Conservation (phyloP, 2,113 vertebrate species). For the Tauraco erythrolophus region DNA sequence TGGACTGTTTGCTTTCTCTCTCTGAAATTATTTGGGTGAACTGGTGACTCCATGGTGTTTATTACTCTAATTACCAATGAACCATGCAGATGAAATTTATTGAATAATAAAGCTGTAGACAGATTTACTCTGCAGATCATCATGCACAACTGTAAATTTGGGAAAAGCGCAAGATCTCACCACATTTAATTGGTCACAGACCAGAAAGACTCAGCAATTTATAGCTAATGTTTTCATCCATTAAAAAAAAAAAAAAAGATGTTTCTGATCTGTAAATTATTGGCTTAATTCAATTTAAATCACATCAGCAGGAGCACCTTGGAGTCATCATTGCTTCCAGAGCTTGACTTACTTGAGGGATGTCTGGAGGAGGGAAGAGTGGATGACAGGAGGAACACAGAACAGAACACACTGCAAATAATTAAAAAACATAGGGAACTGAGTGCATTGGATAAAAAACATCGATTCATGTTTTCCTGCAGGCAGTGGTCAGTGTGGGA, state of each 20-base stretch:
- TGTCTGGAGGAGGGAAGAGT: background rate
- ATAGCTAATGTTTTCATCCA: background rate
- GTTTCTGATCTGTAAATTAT: background rate
- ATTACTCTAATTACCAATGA: slow-evolving; percentile 30
- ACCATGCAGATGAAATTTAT: background rate
- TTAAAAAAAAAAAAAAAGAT: background rate
- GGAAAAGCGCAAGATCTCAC: background rate
- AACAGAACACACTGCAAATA: background rate
- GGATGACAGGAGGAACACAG: background rate
- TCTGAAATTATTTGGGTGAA: background rate
- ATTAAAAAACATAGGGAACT: background rate
- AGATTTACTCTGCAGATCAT: background rate
- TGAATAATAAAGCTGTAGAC: background rate
- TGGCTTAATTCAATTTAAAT: background rate
- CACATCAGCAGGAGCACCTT: background rate
- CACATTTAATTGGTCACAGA: background rate
- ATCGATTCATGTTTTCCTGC: background rate
- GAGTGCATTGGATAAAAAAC: background rate
- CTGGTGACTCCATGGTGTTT: background rate
- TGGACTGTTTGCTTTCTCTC: background rate
- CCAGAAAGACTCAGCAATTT: background rate
- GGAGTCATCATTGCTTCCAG: background rate
- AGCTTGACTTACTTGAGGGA: background rate
- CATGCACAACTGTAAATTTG: background rate
- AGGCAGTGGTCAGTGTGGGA: background rate